Conservation (phyloP, 2,797 vertebrate genomes). For the Geotrypetes seraphini region DNA sequence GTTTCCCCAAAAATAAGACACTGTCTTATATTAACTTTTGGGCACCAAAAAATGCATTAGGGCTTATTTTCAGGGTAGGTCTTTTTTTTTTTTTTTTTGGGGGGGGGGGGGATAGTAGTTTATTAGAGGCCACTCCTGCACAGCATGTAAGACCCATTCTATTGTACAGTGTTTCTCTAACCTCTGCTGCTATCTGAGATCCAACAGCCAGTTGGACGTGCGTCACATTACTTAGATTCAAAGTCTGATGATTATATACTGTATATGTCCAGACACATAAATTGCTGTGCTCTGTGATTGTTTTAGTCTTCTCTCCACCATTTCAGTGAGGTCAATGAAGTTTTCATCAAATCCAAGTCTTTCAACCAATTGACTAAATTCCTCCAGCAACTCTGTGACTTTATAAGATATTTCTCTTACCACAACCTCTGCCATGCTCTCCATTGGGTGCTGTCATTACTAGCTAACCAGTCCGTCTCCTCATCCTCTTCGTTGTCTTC, state of each 20-base stretch:
- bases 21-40: no score
- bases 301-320: slow-evolving; percentile 59
- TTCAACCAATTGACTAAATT: slow-evolving; percentile 74
- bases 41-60: no score
- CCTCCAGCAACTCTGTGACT: slow-evolving; percentile 77
- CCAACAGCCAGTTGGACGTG: slow-evolving; percentile 60
- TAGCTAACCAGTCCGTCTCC: no score
- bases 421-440: no score
- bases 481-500: no score
- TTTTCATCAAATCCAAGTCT: slow-evolving; percentile 88
- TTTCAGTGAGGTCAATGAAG: slow-evolving; percentile 76
- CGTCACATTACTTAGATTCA: slow-evolving; percentile 29
- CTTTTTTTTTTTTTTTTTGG: no score
- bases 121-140: slow-evolving; percentile 74
- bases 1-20: no score
- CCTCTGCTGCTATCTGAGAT: slow-evolving; percentile 71
- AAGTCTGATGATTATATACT: slow-evolving; percentile 55
- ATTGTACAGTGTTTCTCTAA: slow-evolving; percentile 53
- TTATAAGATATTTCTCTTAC: slow-evolving; percentile 82
- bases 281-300: slow-evolving; percentile 13
- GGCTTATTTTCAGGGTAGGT: no score
- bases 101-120: slow-evolving; percentile 72
- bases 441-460: no score
- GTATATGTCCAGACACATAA: no score
- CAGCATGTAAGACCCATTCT: slow-evolving; percentile 74